These are phyloP conservation scores for Polypterus bichir DNA, from an alignment of 2,113 vertebrate species.

Conservation along the genomic window DNA sequence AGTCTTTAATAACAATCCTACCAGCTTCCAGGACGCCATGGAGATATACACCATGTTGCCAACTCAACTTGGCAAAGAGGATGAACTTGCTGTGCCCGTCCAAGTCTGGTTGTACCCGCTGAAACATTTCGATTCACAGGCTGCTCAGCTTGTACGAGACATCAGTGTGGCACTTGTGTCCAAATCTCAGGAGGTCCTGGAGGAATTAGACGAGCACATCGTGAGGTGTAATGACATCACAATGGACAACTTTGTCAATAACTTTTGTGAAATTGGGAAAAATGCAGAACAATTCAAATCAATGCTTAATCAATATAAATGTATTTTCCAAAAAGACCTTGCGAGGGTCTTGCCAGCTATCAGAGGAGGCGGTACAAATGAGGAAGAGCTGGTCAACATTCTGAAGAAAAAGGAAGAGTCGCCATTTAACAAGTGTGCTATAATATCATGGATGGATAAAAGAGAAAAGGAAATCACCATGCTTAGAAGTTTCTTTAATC, in stretches of 20 bases:
- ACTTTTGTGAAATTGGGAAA: slow-evolving; percentile 18
- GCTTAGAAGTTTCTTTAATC: slow-evolving; percentile 18
- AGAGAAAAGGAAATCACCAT: slow-evolving; percentile 21
- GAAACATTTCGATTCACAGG: slow-evolving; percentile 21
- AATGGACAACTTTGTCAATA: slow-evolving; percentile 11
- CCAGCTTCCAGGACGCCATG: slow-evolving; percentile 3
- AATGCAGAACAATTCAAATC: slow-evolving; percentile 19
- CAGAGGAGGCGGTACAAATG: slow-evolving; percentile 18
- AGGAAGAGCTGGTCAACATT: slow-evolving; percentile 10
- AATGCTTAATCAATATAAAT: slow-evolving; percentile 18
- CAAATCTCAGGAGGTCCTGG: slow-evolving; percentile 14
- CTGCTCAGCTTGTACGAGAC: slow-evolving; percentile 19
- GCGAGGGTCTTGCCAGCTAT: slow-evolving; percentile 19
- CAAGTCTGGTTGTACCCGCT: slow-evolving; percentile 14
- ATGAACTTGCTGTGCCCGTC: slow-evolving; percentile 18
- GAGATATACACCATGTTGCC: background rate
- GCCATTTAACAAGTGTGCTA: slow-evolving; percentile 14
- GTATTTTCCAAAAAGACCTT: slow-evolving; percentile 18
- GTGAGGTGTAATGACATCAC: slow-evolving; percentile 21
- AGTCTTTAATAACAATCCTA: background rate
- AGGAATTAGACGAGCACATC: slow-evolving; percentile 15
- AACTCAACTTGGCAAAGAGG: background rate
- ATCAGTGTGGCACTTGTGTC: slow-evolving; percentile 21
- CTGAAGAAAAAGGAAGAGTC: slow-evolving; percentile 17
- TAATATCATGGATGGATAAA: slow-evolving; percentile 14